Percentiles rank a stretch among this genome's conserved stretches.
phyloP scores from a whole-genome alignment of 64 coral and sea anemone genomes.

The Montipora cactus region DNA sequence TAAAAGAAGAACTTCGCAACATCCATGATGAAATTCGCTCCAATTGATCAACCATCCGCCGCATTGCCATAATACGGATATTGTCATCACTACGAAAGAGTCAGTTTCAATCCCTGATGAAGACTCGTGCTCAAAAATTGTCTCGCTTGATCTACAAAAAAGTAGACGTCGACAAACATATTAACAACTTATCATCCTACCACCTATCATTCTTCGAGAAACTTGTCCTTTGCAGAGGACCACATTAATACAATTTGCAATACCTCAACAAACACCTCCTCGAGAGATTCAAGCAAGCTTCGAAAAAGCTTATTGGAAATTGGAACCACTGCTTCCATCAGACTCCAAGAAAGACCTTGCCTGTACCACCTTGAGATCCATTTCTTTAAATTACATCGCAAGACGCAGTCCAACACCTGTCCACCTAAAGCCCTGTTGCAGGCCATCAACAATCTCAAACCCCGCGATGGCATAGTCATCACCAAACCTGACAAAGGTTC shows the following conservation, averaged over 20 bases:
- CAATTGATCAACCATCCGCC: background rate
- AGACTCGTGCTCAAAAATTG: background rate
- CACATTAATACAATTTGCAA: too few species aligned
- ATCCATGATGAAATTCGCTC: background rate
- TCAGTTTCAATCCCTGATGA: slow-evolving; percentile 9
- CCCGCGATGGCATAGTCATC: background rate
- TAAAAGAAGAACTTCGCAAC: slow-evolving; percentile 7
- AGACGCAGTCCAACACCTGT: background rate
- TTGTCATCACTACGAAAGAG: background rate
- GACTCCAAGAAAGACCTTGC: slow-evolving; percentile 49
- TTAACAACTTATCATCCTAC: slow-evolving; percentile 37
- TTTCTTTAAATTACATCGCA: slow-evolving; percentile 47
- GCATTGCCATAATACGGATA: background rate
- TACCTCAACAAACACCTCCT: too few species aligned
- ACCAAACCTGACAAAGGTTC: background rate
- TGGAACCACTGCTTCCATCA: slow-evolving; percentile 19
- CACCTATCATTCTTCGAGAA: background rate
- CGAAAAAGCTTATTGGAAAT: slow-evolving; percentile 39
- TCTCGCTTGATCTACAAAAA: slow-evolving; percentile 32
- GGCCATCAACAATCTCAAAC: background rate
- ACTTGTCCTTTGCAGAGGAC: too few species aligned
- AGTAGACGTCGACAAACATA: slow-evolving; percentile 48
- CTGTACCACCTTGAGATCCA: slow-evolving; percentile 42
- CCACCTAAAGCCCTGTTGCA: slow-evolving; percentile 17
- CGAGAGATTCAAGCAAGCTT: slow-evolving; percentile 28